Base-by-base conservation (phyloP, 2,113 vertebrate genomes). In the Atrichornis clamosus region DNA sequence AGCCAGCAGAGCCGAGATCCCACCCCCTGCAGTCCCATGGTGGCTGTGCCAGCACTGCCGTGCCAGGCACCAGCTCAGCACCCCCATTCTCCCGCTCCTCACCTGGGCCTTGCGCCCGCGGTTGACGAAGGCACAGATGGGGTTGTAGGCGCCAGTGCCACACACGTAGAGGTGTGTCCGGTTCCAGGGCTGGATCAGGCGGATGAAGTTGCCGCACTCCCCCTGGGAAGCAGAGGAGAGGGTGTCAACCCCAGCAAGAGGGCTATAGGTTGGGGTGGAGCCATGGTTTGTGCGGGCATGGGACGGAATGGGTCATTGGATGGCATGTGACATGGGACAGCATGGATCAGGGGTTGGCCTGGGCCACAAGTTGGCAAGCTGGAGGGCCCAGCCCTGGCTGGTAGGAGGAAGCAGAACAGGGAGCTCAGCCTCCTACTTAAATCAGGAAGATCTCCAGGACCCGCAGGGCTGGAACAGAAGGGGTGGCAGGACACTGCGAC, bases 181-280 rank as follows among this genome's bases (percentile, higher is more conserved):
- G 98, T 99, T 99, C 99, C 99, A 99, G 32, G 99, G 98, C 97
- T 99, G 99, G 93, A 99, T 99, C 97, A 99, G 98, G 82, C 99
- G 99, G 97, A 99, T 99, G 97, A 99, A 99, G 97, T 99, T 99
- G 69, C 99, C 99, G 4, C 99, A 99, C 96, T 99, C 99, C 2
- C 99, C 99, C 99, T 99, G 96, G 68, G 82, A 96, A 84, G 92
- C 33, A 91, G 87, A 97, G 56, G 89, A 89, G 93, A 72, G 30
- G 0, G 0, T 22, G 8, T 17, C 49, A 82, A 20, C 9, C 5
- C 33, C 13, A 60, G 58, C 39, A 49, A 6, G 1, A 63, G 50
- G 63, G 26, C 28, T 39, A 4, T 0, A 19, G 39, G 32, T 23
- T 28, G 60, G 3, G 0, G 6, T 10, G 17, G 18, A 50, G 35